These are phyloP conservation scores for Drosophila rufa DNA, from an alignment of 1,140 invertebrate species.

Conservation along the genomic window DNA sequence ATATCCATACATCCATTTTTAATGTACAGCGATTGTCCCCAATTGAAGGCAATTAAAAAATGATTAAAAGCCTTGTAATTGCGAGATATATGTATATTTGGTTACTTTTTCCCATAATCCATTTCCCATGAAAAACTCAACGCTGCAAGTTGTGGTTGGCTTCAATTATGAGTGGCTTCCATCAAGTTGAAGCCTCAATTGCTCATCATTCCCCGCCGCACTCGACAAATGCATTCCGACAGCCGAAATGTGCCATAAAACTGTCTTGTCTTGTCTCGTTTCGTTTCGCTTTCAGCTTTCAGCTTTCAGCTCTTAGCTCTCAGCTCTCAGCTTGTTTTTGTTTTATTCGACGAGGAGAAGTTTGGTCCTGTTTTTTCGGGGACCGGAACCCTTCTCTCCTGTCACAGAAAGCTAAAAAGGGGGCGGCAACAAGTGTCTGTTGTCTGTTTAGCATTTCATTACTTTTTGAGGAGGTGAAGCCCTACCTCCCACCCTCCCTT, in stretches of 20 bases:
- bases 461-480: slow-evolving; percentile 31
- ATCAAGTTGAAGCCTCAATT: slow-evolving; percentile 35
- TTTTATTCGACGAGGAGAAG: neutral
- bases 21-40: neutral
- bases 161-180: slow-evolving; percentile 45
- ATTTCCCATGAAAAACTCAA: slow-evolving; percentile 34
- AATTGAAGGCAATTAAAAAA: slow-evolving; percentile 17
- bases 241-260: slow-evolving; percentile 57
- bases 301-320: neutral
- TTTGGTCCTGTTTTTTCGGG: neutral
- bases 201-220: slow-evolving; percentile 17
- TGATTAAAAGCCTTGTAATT: neutral
- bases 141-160: slow-evolving; percentile 8
- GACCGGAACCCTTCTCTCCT: slow-evolving; percentile 9
- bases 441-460: slow-evolving; percentile 61
- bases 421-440: slow-evolving; percentile 61
- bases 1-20: neutral
- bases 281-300: slow-evolving; percentile 1
- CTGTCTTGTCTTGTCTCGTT: slow-evolving; percentile 43
- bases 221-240: slow-evolving; percentile 45
- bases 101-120: slow-evolving; percentile 23
- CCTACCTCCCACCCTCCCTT: neutral
- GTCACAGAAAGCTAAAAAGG: slow-evolving; percentile 21
- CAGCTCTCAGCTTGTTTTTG: slow-evolving; percentile 1
- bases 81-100: neutral